Conservation (phyloP, 2,797 vertebrate species). For the Gambusia yucatana region DNA sequence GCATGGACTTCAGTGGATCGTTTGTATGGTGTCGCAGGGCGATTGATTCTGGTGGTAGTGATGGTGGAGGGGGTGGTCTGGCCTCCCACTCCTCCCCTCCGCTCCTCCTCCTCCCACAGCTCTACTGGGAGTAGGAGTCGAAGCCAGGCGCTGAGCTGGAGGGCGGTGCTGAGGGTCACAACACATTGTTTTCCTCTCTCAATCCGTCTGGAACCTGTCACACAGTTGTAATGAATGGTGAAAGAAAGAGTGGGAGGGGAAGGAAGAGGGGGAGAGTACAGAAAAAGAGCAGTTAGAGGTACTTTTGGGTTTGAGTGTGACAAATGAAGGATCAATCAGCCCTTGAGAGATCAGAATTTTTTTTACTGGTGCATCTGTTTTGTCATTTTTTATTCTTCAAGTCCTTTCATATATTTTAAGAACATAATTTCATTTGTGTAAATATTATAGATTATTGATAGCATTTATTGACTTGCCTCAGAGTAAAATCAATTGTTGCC, state of each 20-base stretch:
- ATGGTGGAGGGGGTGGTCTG: conserved; percentile 67
- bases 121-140: conserved; percentile 77
- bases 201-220: conserved; percentile 78
- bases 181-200: conserved; percentile 78
- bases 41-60: conserved; percentile 84
- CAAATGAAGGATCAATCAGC: conserved; percentile 73
- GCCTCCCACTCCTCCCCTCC: conserved; percentile 58
- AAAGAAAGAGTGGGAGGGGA: conserved; percentile 64
- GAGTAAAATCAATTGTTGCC: background rate
- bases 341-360: conserved; percentile 21
- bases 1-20: conserved; percentile 80
- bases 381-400: background rate
- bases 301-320: conserved; percentile 64
- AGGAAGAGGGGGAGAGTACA: conserved; percentile 40
- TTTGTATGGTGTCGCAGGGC: conserved; percentile 82
- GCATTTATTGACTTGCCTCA: background rate
- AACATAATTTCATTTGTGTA: background rate
- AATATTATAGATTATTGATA: background rate
- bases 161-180: conserved; percentile 85
- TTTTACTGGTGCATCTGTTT: conserved; percentile 45
- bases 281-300: conserved; percentile 56
- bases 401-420: background rate
- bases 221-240: conserved; percentile 78
- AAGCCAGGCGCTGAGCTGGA: conserved; percentile 79
- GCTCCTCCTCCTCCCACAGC: conserved; percentile 39